These are phyloP conservation scores for Tetramorium parvispinum DNA, from an alignment of 1,140 invertebrate genomes.

Conservation along the genomic window DNA sequence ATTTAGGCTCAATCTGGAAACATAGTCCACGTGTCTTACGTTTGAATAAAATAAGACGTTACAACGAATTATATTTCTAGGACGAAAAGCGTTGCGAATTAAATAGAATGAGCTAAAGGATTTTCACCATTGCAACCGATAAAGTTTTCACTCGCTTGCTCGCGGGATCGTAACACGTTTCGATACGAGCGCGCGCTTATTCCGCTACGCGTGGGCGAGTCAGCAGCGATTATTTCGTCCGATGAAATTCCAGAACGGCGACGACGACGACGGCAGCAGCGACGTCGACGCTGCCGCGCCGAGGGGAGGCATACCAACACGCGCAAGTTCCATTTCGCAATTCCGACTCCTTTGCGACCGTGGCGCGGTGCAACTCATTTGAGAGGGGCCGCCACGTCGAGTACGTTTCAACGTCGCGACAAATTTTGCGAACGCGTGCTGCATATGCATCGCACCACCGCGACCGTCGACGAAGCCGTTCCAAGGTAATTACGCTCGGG, in stretches of 20 bases:
- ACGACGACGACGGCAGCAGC: slow-evolving; percentile 10
- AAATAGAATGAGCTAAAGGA: neutral
- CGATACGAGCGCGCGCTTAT: slow-evolving; percentile 16
- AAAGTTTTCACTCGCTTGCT: neutral
- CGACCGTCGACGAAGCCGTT: slow-evolving; percentile 53
- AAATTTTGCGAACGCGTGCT: slow-evolving; percentile 64
- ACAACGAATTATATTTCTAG: neutral
- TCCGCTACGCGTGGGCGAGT: slow-evolving; percentile 25
- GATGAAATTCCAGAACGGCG: slow-evolving; percentile 61
- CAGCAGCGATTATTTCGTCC: slow-evolving; percentile 43
- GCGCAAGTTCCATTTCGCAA: slow-evolving; percentile 71
- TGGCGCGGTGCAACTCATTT: slow-evolving; percentile 52
- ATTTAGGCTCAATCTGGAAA: neutral
- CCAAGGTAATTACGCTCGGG: slow-evolving; percentile 71
- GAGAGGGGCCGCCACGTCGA: slow-evolving; percentile 47
- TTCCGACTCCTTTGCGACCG: slow-evolving; percentile 32
- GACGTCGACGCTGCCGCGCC: neutral
- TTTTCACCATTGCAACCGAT: neutral
- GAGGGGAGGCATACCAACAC: slow-evolving; percentile 67
- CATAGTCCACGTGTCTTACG: neutral
- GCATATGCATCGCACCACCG: slow-evolving; percentile 64
- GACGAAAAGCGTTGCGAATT: neutral
- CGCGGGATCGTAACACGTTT: slow-evolving; percentile 12
- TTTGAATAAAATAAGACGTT: neutral
- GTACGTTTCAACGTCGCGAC: slow-evolving; percentile 17